These are phyloP conservation scores for Linnaemya tessellans DNA, from an alignment of 2,888 invertebrate genomes.

Conservation along the genomic window DNA sequence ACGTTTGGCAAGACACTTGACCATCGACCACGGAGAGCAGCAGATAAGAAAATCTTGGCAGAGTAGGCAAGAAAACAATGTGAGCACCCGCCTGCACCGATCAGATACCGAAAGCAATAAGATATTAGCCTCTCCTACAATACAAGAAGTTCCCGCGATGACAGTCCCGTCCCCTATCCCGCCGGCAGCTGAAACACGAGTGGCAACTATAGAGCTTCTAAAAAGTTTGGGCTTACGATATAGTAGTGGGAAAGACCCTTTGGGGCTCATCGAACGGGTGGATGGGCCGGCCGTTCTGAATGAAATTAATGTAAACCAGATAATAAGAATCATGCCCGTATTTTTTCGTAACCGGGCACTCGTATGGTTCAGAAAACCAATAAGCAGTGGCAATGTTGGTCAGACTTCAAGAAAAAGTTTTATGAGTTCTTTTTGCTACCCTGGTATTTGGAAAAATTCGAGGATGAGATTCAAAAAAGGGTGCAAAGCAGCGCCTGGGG, in stretches of 20 bases:
- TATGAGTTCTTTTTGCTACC: slow-evolving; percentile 27
- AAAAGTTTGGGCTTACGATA: not conserved
- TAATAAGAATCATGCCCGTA: too few species aligned
- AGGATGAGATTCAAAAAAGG: slow-evolving; percentile 32
- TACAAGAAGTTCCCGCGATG: not conserved
- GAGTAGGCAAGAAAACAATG: not conserved
- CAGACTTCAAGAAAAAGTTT: slow-evolving; percentile 13
- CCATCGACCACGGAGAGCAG: not conserved
- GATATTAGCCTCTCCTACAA: not conserved
- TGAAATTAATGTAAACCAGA: too few species aligned
- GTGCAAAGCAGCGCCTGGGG: slow-evolving; percentile 9
- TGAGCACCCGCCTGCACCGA: not conserved
- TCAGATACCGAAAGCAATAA: not conserved
- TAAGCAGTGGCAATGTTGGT: not conserved
- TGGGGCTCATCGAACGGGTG: not conserved
- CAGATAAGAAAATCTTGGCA: not conserved
- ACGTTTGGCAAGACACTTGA: not conserved
- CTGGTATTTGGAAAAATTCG: slow-evolving; percentile 46
- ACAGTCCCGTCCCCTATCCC: too few species aligned
- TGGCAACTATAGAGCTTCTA: not conserved
- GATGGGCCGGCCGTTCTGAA: not conserved
- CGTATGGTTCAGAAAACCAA: not conserved
- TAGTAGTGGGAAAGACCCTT: not conserved
- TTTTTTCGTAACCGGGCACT: too few species aligned
- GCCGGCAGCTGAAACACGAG: not conserved